phyloP scores from a whole-genome alignment of 2,888 invertebrate genomes.

The Athrips mouffetella region DNA sequence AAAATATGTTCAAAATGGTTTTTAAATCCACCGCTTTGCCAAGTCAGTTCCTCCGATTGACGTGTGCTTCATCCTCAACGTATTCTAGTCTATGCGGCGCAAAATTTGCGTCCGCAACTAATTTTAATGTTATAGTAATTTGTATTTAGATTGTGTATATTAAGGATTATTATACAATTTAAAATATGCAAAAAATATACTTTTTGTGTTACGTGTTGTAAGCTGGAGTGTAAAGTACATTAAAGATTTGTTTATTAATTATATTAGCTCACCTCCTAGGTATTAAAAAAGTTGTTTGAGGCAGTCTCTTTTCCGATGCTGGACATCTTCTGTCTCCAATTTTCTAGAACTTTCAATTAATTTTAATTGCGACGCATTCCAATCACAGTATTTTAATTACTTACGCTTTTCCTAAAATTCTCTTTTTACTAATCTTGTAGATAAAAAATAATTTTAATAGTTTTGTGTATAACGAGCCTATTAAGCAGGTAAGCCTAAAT shows the following conservation, averaged over 20 bases:
- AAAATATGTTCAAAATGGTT: constrained; percentile 34
- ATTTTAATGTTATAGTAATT: constrained; percentile 67
- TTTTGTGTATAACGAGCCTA: constrained; percentile 42
- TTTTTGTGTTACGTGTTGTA: constrained; percentile 64
- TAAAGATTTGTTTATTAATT: constrained; percentile 46
- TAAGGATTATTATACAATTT: constrained; percentile 31
- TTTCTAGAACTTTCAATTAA: constrained; percentile 43
- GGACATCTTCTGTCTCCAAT: constrained; percentile 57
- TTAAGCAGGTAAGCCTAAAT: constrained; percentile 37
- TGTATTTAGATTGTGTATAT: constrained; percentile 35
- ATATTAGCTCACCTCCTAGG: constrained; percentile 59
- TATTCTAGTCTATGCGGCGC: constrained; percentile 77
- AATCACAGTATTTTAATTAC: constrained; percentile 60
- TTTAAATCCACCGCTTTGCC: constrained; percentile 39
- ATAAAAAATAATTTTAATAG: constrained; percentile 41
- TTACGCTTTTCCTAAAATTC: constrained; percentile 50
- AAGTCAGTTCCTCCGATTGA: constrained; percentile 59
- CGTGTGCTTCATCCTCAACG: constrained; percentile 77
- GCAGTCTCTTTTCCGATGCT: constrained; percentile 43
- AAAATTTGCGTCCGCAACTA: constrained; percentile 71
- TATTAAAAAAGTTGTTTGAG: constrained; percentile 34
- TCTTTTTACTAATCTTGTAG: constrained; percentile 30
- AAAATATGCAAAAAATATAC: constrained; percentile 27
- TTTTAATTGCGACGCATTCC: constrained; percentile 66
- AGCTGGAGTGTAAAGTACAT: constrained; percentile 67